Percentiles rank a stretch among this genome's conserved stretches.
Evolutionary conservation across 2,113 vertebrate species (phyloP).

Genomic region (Python bivittatus): DNA sequence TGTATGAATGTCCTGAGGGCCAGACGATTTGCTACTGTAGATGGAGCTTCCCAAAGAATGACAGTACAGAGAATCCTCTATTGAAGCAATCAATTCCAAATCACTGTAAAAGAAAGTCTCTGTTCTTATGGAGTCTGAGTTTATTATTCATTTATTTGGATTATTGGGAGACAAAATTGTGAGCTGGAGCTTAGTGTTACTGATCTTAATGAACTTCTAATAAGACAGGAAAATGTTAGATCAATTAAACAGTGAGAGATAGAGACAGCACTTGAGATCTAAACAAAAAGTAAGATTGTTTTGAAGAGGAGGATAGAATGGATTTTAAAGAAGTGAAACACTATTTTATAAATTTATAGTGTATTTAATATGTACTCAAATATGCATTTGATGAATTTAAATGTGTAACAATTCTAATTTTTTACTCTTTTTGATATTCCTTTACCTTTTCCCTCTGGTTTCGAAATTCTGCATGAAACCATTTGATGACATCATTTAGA

Average conservation of each 20-base stretch:
- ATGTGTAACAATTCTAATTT: neutral
- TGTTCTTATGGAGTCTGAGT: neutral
- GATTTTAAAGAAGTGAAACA: neutral
- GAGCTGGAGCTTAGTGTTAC: too few relatives aligned
- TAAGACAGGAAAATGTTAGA: neutral
- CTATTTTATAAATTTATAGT: neutral
- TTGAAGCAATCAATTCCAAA: neutral
- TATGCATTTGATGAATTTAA: neutral
- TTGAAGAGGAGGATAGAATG: neutral
- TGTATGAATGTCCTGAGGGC: neutral
- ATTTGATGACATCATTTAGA: too few relatives aligned
- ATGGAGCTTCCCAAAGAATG: neutral
- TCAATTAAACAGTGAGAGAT: neutral
- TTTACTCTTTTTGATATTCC: too few relatives aligned
- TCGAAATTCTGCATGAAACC: too few relatives aligned
- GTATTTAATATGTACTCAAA: neutral
- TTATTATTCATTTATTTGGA: neutral
- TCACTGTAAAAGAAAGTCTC: neutral
- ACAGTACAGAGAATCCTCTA: neutral
- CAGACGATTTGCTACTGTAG: neutral
- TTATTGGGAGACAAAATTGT: neutral
- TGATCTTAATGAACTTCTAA: neutral
- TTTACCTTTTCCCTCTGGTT: too few relatives aligned
- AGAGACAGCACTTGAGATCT: neutral
- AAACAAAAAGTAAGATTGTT: neutral